Percentiles rank a stretch among this genome's conserved stretches.
Conservation (phyloP, 2,113 vertebrate genomes). For the Malurus elegans region DNA sequence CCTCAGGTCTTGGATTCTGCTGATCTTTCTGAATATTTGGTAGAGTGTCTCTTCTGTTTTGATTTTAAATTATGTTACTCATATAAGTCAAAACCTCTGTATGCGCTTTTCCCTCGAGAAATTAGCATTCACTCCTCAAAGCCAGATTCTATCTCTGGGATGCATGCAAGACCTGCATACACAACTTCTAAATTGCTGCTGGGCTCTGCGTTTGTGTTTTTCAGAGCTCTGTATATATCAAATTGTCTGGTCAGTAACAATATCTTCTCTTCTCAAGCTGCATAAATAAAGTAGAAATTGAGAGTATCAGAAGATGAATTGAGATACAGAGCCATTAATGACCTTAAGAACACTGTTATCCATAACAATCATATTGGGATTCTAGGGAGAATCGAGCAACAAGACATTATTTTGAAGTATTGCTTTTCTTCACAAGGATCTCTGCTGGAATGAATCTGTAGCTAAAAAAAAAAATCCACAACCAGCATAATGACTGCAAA, state of each 20-base stretch:
- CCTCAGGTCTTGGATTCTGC: neutral
- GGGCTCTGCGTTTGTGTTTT: neutral
- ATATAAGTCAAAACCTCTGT: neutral
- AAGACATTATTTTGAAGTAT: constrained; percentile 22
- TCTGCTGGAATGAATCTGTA: constrained; percentile 5
- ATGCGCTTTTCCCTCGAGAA: neutral
- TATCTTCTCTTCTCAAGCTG: neutral
- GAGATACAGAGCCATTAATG: neutral
- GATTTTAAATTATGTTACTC: neutral
- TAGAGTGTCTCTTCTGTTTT: neutral
- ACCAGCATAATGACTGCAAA: neutral
- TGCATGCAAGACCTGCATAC: neutral
- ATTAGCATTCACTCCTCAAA: constrained; percentile 17
- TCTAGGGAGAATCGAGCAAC: neutral
- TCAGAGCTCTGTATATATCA: neutral
- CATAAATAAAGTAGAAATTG: constrained; percentile 13
- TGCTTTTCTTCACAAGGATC: neutral
- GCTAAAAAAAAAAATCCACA: neutral
- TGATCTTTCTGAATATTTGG: neutral
- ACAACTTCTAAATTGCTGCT: neutral
- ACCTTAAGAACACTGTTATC: constrained; percentile 32
- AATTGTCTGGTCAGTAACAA: neutral
- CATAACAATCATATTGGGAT: constrained; percentile 25
- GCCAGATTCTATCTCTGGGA: neutral
- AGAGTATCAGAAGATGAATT: neutral